Evolutionary conservation across 2,113 vertebrate genomes (phyloP), one percentile per base, ranked within the genome.

Genomic region (Argyrosomus japonicus): DNA sequence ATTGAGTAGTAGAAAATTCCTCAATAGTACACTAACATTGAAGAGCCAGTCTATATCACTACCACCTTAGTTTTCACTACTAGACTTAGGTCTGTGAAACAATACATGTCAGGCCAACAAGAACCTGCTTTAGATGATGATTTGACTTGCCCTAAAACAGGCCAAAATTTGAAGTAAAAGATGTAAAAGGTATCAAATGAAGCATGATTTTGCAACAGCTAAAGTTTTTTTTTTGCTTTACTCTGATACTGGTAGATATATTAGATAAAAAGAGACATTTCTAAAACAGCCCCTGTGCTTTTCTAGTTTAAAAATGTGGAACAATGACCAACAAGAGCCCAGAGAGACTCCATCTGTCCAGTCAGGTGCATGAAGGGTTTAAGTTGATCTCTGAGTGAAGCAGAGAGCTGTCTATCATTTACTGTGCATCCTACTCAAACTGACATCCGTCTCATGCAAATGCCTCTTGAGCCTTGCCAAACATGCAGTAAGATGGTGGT

Each of bases 81-180:
- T 27, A 68, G 51, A 76, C 29, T 73, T 21, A 57, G 69, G 51
- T 67, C 23, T 68, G 27, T 40, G 73, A 58, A 53, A 70, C 27
- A 27, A 65, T 17, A 43, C 11, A 40, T 12, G 23, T 25, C 12
- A 23, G 60, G 40, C 6, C 60, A 47, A 47, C 45, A 47, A 47
- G 13, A 43, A 11, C 11, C 15, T 6, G 29, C n/a, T 19, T 57
- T 0, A 23, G 25, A 19, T 36, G 36, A 48, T 15, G 10, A 32
- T 32, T 32, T 14, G 53, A 50, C 19, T 53, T n/a, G 27, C 21
- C 53, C 25, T 27, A 27, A 27, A 27, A 27, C 25, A 27, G 25
- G 25, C 40, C 40, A 40, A 40, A 40, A 40, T 40, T 40, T 40
- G 6, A 40, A 40, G 6, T 40, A 40, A 27, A 27, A 27, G 4